These are phyloP conservation scores for Zeuzera pyrina DNA, from an alignment of 2,888 invertebrate genomes.

Conservation along the genomic window DNA sequence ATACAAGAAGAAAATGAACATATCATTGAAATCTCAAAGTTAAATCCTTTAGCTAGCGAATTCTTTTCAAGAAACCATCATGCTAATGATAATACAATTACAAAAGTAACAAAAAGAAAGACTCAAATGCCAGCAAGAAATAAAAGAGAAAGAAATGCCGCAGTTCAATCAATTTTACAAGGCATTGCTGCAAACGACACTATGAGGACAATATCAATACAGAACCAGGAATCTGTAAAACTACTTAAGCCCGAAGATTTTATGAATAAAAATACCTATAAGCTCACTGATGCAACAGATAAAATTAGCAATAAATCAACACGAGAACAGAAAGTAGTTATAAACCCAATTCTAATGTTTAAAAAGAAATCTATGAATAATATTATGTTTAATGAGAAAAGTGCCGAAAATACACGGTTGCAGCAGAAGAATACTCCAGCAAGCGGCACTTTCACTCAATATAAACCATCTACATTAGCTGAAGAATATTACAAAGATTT, in stretches of 20 bases:
- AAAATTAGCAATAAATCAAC: too few relatives aligned
- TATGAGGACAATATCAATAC: slow-evolving; percentile 3
- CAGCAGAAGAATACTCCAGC: slow-evolving; percentile 2
- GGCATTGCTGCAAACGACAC: slow-evolving; percentile 13
- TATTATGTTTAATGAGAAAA: neutral
- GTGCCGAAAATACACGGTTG: neutral
- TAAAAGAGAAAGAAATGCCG: slow-evolving; percentile 30
- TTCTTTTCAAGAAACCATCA: neutral
- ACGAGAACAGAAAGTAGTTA: too few relatives aligned
- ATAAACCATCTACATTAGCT: slow-evolving; percentile 28
- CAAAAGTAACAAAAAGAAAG: too few relatives aligned
- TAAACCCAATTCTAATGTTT: neutral
- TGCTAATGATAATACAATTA: slow-evolving; percentile 1
- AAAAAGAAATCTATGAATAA: neutral
- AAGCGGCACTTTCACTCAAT: too few relatives aligned
- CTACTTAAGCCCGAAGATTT: slow-evolving; percentile 27
- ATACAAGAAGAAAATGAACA: slow-evolving; percentile 13
- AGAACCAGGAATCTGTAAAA: slow-evolving; percentile 10
- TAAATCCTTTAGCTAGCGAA: slow-evolving; percentile 8
- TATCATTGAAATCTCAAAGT: slow-evolving; percentile 13
- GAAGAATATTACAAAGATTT: slow-evolving; percentile 33
- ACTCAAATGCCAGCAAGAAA: slow-evolving; percentile 8
- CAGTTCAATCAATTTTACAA: slow-evolving; percentile 30
- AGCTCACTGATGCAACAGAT: neutral
- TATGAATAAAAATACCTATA: slow-evolving; percentile 6